Evolutionary conservation across 2,113 vertebrate genomes (phyloP).

Genomic region (Rhineura floridana): DNA sequence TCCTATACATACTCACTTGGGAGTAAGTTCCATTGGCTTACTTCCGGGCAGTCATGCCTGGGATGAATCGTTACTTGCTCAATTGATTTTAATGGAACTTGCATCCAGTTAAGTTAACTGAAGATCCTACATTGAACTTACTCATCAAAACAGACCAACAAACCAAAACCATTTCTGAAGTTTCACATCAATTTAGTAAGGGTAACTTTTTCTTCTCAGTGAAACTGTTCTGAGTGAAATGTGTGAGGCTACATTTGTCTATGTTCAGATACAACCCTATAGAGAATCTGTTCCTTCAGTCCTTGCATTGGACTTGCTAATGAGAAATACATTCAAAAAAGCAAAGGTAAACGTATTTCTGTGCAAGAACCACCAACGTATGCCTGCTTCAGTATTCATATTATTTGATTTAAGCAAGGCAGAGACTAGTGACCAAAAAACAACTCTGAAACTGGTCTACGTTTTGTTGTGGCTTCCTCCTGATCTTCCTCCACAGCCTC

Average conservation of each 20-base stretch:
- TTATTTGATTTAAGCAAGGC: neutral
- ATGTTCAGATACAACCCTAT: neutral
- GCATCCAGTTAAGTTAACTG: neutral
- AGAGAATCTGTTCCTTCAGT: neutral
- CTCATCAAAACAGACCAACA: neutral
- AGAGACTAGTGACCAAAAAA: conserved; percentile 64
- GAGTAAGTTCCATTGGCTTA: neutral
- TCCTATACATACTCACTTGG: no score
- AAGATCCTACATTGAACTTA: neutral
- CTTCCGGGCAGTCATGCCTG: neutral
- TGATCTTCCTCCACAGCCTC: conserved; percentile 67
- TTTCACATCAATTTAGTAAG: neutral
- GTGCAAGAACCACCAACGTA: neutral
- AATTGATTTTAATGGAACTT: neutral
- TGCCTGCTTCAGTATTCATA: neutral
- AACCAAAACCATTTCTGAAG: neutral
- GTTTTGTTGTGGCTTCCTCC: conserved; percentile 55
- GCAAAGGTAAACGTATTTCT: neutral
- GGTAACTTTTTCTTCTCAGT: neutral
- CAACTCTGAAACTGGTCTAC: conserved; percentile 66
- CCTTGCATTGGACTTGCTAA: neutral
- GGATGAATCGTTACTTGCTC: neutral
- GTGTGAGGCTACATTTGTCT: neutral
- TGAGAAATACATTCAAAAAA: neutral
- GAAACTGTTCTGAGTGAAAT: neutral